Percentiles rank a stretch among this genome's conserved stretches.
Evolutionary conservation across 2,888 invertebrate genomes (phyloP).

Genomic region (Schizotus pectinicornis): DNA sequence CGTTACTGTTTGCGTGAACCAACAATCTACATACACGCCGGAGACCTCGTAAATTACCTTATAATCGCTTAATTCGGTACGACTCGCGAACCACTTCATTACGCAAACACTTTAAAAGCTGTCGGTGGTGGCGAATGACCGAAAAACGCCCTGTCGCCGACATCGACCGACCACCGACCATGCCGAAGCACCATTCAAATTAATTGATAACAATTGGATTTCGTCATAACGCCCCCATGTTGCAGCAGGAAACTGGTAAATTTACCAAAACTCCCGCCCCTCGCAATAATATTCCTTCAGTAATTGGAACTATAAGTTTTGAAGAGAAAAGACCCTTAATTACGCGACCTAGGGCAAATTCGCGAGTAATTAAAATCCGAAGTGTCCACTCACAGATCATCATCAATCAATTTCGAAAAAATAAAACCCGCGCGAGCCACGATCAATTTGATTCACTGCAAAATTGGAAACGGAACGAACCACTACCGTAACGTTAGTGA

Average conservation of each 20-base stretch:
- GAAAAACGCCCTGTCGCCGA: slow-evolving; percentile 14
- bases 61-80: slow-evolving; percentile 45
- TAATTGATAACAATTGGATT: slow-evolving; percentile 24
- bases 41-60: slow-evolving; percentile 41
- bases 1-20: slow-evolving; percentile 42
- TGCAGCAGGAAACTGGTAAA: slow-evolving; percentile 8
- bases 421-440: not conserved
- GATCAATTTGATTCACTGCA: not conserved
- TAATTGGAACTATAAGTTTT: not conserved
- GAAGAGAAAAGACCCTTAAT: not conserved
- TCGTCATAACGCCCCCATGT: slow-evolving; percentile 10
- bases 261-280: slow-evolving; percentile 9
- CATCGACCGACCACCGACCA: slow-evolving; percentile 3
- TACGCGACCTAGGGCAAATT: not conserved
- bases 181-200: slow-evolving; percentile 21
- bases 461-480: not conserved
- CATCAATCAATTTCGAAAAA: slow-evolving; percentile 6
- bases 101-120: slow-evolving; percentile 29
- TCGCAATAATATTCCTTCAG: not conserved
- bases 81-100: slow-evolving; percentile 40
- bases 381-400: slow-evolving; percentile 1
- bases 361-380: slow-evolving; percentile 3
- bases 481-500: not conserved
- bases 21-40: slow-evolving; percentile 40
- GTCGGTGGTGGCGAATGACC: slow-evolving; percentile 16